Evolutionary conservation across 2,113 vertebrate species (phyloP).

Genomic region (Gila orcuttii): DNA sequence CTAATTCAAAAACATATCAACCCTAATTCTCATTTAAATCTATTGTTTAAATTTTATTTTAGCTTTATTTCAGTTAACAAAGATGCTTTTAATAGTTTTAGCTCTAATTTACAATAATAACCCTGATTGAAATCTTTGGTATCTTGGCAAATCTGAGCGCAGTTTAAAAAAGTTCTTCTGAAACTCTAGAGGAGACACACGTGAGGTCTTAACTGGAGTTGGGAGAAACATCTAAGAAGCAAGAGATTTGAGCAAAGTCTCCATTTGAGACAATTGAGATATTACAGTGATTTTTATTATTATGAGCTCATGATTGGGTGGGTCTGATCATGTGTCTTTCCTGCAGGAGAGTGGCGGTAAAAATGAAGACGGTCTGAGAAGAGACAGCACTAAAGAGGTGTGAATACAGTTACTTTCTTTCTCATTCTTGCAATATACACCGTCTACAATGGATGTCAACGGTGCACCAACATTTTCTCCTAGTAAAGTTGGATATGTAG

Average conservation of each 20-base stretch:
- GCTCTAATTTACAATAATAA: too few species aligned
- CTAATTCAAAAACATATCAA: too few species aligned
- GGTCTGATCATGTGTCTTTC: conserved; percentile 33
- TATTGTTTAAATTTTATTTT: too few species aligned
- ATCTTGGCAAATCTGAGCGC: background rate
- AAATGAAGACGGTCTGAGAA: conserved; percentile 52
- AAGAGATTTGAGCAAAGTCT: background rate
- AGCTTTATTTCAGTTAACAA: too few species aligned
- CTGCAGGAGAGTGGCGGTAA: conserved; percentile 52
- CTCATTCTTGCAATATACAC: background rate
- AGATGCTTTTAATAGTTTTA: too few species aligned
- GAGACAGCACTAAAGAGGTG: conserved; percentile 56
- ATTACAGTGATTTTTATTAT: background rate
- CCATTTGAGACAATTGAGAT: background rate
- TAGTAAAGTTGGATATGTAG: too few species aligned
- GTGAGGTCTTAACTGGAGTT: too few species aligned
- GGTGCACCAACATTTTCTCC: too few species aligned
- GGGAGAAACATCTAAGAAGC: background rate
- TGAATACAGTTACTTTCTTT: background rate
- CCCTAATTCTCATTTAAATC: too few species aligned
- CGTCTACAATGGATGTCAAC: too few species aligned
- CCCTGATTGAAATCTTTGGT: background rate
- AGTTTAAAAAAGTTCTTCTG: background rate
- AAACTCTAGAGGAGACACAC: too few species aligned
- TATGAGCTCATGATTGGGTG: background rate